A percentile compares a stretch with the other conserved stretches of the same genome.
Conservation (phyloP, 1,140 invertebrate species). For the Ceratitis capitata region DNA sequence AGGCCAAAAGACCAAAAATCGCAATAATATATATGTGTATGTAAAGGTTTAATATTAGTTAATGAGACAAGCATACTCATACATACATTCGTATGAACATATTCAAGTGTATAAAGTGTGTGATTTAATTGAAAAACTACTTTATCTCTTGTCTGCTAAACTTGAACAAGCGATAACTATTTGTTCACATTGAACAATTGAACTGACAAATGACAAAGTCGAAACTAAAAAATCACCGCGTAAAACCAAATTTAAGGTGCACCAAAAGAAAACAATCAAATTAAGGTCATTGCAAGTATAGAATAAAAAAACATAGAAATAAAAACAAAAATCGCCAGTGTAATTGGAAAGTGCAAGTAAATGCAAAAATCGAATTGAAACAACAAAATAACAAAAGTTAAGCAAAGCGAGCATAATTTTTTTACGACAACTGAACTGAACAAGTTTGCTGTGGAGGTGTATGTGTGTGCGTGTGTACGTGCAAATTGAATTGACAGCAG, state of each 20-base stretch:
- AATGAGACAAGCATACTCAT: too few species aligned
- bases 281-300: neutral
- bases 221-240: neutral
- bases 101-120: neutral
- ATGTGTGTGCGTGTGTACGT: too few species aligned
- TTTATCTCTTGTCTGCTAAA: neutral
- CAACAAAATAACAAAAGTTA: neutral
- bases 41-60: neutral
- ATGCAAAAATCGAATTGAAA: neutral
- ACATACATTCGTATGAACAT: too few species aligned
- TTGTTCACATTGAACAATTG: neutral
- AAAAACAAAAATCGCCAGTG: neutral
- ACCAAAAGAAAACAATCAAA: neutral
- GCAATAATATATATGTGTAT: neutral
- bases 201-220: neutral
- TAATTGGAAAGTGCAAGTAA: neutral
- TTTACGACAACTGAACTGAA: neutral
- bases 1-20: neutral
- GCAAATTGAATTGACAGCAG: neutral
- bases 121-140: neutral
- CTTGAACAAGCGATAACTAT: neutral
- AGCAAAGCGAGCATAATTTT: neutral
- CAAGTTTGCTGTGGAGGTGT: neutral
- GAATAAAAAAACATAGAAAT: neutral
- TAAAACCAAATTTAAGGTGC: constrained; percentile 12